A percentile compares a stretch with the other conserved stretches of the same genome.
These are phyloP conservation scores for Oostethus manadensis DNA, from an alignment of 2,113 vertebrate genomes.

Conservation along the genomic window DNA sequence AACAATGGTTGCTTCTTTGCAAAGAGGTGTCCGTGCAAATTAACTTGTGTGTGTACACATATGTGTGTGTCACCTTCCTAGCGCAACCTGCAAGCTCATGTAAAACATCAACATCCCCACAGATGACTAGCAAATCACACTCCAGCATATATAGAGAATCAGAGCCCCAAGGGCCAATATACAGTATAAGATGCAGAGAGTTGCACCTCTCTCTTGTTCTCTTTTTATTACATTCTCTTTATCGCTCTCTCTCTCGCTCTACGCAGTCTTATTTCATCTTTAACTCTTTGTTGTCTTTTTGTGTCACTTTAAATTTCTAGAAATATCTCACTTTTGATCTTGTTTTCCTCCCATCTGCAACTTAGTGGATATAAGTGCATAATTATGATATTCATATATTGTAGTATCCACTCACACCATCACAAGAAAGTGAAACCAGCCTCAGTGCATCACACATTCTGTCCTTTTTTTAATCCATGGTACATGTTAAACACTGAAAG, in stretches of 20 bases:
- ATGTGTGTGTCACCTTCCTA: slow-evolving; percentile 1
- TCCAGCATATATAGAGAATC: slow-evolving; percentile 52
- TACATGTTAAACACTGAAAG: too few species aligned
- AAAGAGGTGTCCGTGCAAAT: slow-evolving; percentile 13
- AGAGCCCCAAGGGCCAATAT: slow-evolving; percentile 40
- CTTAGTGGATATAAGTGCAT: slow-evolving; percentile 1
- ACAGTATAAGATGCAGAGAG: slow-evolving; percentile 31
- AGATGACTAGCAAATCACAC: slow-evolving; percentile 52
- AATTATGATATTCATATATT: too few species aligned
- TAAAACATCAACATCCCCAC: slow-evolving; percentile 51
- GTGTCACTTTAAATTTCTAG: slow-evolving; percentile 8
- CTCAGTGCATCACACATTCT: too few species aligned
- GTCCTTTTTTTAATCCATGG: too few species aligned
- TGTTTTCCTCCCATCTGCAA: not conserved
- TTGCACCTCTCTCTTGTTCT: slow-evolving; percentile 16
- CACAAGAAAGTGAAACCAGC: too few species aligned
- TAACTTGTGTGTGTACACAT: slow-evolving; percentile 8
- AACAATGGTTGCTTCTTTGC: not conserved
- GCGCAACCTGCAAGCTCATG: slow-evolving; percentile 37
- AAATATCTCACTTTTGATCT: slow-evolving; percentile 24
- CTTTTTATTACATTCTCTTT: slow-evolving; percentile 1
- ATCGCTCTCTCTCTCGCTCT: not conserved
- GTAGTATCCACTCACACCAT: too few species aligned
- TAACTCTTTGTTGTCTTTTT: slow-evolving; percentile 4
- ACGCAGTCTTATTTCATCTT: slow-evolving; percentile 6